Conservation (phyloP, 2,888 invertebrate species). For the Synergus itoensis region DNA sequence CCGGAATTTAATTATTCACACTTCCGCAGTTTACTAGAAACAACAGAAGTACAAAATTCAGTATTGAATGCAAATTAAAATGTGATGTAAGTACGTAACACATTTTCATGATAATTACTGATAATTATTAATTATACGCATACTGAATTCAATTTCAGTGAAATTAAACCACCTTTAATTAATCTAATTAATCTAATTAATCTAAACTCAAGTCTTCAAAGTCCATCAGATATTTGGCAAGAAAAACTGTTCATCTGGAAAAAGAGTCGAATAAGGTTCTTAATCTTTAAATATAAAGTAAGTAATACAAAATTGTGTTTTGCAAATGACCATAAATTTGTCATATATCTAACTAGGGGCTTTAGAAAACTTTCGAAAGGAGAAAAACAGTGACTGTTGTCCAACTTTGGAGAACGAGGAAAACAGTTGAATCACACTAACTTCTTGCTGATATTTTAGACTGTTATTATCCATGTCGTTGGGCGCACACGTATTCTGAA, state of each 20-base stretch:
- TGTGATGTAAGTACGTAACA: not conserved
- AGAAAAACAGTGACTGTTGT: not conserved
- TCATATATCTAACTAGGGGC: not conserved
- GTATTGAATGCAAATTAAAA: not conserved
- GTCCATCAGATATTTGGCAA: too few species aligned
- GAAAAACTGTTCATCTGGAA: too few species aligned
- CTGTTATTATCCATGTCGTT: constrained; percentile 5
- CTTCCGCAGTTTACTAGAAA: not conserved
- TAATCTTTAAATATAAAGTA: too few species aligned
- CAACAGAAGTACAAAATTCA: not conserved
- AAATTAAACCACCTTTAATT: too few species aligned
- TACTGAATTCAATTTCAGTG: too few species aligned
- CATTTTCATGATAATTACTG: not conserved
- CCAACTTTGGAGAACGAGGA: not conserved
- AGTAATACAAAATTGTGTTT: too few species aligned
- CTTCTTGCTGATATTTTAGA: not conserved
- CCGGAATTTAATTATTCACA: not conserved
- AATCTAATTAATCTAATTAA: too few species aligned
- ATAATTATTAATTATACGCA: too few species aligned
- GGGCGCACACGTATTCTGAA: not conserved
- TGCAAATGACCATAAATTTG: too few species aligned
- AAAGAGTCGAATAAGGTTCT: too few species aligned
- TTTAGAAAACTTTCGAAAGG: too few species aligned
- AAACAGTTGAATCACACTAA: not conserved
- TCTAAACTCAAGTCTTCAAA: too few species aligned